Conservation (phyloP, 2,113 vertebrate species). For the Ammospiza caudacuta region DNA sequence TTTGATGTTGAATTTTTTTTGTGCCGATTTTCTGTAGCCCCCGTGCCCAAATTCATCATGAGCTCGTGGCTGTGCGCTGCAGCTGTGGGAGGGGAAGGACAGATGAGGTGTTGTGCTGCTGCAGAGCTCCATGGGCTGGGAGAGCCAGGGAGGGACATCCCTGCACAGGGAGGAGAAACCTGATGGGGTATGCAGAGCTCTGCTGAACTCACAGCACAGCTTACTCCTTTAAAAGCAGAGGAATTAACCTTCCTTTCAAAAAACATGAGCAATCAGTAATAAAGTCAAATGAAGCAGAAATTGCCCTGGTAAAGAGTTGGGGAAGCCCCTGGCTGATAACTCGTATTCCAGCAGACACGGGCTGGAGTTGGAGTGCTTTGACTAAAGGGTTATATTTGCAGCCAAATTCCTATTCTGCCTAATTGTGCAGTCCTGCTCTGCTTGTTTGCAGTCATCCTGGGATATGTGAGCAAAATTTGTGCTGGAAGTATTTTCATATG, state of each 20-base stretch:
- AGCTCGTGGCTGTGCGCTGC: neutral
- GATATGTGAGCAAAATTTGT: conserved; percentile 11
- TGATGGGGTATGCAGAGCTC: neutral
- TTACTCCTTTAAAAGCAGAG: conserved; percentile 33
- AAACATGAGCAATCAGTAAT: neutral
- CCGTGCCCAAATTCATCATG: neutral
- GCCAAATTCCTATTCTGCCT: neutral
- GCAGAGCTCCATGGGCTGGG: neutral
- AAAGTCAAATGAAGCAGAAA: conserved; percentile 17
- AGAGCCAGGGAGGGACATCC: neutral
- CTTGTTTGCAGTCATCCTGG: conserved; percentile 36
- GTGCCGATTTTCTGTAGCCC: neutral
- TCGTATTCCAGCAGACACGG: neutral
- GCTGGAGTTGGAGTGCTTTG: neutral
- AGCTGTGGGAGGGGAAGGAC: neutral
- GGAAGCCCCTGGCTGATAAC: conserved; percentile 3
- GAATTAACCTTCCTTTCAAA: conserved; percentile 58
- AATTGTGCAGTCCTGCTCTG: conserved; percentile 33
- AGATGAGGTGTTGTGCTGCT: neutral
- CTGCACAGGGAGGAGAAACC: neutral
- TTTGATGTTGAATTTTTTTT: neutral
- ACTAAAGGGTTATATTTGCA: neutral
- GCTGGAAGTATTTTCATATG: conserved; percentile 21
- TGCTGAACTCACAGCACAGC: neutral
- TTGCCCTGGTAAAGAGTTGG: neutral